phyloP scores from a whole-genome alignment of 2,797 vertebrate species.

The Darevskia mixta region DNA sequence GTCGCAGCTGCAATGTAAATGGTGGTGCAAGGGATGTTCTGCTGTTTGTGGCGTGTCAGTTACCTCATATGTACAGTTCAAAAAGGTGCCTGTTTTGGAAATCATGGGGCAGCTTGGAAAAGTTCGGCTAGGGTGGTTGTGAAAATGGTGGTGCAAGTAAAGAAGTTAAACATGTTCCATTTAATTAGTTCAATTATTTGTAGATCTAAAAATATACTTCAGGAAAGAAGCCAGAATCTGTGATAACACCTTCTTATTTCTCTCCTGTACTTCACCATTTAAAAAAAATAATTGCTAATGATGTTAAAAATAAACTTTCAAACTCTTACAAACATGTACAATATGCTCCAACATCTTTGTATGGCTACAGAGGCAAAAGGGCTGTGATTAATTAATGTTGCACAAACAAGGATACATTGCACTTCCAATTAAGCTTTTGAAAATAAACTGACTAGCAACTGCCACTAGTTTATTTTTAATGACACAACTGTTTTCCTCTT shows the following conservation, averaged over 20 bases:
- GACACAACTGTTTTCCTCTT: conserved; percentile 67
- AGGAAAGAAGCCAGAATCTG: conserved; percentile 13
- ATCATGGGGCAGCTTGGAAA: neutral
- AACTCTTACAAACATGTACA: conserved; percentile 51
- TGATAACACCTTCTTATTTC: conserved; percentile 6
- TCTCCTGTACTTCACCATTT: neutral
- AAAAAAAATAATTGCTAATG: conserved; percentile 31
- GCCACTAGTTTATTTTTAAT: conserved; percentile 70
- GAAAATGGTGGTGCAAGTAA: neutral
- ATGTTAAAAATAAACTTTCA: conserved; percentile 51
- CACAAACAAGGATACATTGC: conserved; percentile 68
- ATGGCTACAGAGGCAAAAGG: conserved; percentile 51
- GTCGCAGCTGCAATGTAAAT: neutral
- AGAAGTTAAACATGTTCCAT: neutral
- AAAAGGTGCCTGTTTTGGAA: conserved; percentile 48
- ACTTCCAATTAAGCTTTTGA: conserved; percentile 59
- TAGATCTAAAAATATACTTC: neutral
- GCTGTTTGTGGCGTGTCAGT: conserved; percentile 34
- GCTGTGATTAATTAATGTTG: conserved; percentile 65
- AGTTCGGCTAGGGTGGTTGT: neutral
- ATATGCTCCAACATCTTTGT: conserved; percentile 57
- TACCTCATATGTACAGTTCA: conserved; percentile 28
- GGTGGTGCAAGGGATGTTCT: neutral
- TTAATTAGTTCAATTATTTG: neutral
- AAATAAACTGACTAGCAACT: conserved; percentile 63